A percentile compares a stretch with the other conserved stretches of the same genome.
phyloP scores from a whole-genome alignment of 2,797 vertebrate genomes.

The Melanotaenia boesemani region DNA sequence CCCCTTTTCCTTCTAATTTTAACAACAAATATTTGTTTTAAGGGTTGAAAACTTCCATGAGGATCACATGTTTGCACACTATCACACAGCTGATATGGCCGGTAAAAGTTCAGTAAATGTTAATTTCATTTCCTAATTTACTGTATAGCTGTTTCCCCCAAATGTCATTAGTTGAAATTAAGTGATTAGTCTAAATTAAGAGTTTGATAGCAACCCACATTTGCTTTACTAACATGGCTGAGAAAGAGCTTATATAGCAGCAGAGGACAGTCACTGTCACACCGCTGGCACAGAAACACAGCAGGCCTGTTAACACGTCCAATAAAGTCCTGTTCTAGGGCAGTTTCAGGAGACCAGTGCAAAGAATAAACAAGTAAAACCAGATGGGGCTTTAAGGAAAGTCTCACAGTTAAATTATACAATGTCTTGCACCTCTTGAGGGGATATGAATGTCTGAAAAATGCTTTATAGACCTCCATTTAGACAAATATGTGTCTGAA shows the following conservation, averaged over 20 bases:
- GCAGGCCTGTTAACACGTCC: not conserved
- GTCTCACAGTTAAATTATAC: not conserved
- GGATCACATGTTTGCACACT: conserved; percentile 43
- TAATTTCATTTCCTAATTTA: conserved; percentile 63
- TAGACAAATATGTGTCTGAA: no score
- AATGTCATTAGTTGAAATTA: conserved; percentile 38
- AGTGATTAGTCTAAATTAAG: conserved; percentile 37
- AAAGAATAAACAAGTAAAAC: not conserved
- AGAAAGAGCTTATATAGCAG: not conserved
- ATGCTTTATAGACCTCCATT: not conserved
- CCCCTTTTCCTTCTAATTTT: conserved; percentile 18
- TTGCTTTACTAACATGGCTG: conserved; percentile 44
- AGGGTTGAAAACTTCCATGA: not conserved
- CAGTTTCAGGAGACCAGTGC: not conserved
- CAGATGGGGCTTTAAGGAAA: not conserved
- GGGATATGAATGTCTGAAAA: not conserved
- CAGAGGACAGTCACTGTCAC: conserved; percentile 14
- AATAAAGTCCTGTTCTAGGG: not conserved
- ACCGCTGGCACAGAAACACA: not conserved
- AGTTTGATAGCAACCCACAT: conserved; percentile 55
- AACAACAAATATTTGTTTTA: conserved; percentile 36
- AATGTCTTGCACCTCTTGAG: not conserved
- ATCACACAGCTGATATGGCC: conserved; percentile 36
- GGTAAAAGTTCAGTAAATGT: conserved; percentile 36
- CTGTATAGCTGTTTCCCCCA: conserved; percentile 20